phyloP scores from a whole-genome alignment of 2,113 vertebrate genomes.

The Butorides virescens region DNA sequence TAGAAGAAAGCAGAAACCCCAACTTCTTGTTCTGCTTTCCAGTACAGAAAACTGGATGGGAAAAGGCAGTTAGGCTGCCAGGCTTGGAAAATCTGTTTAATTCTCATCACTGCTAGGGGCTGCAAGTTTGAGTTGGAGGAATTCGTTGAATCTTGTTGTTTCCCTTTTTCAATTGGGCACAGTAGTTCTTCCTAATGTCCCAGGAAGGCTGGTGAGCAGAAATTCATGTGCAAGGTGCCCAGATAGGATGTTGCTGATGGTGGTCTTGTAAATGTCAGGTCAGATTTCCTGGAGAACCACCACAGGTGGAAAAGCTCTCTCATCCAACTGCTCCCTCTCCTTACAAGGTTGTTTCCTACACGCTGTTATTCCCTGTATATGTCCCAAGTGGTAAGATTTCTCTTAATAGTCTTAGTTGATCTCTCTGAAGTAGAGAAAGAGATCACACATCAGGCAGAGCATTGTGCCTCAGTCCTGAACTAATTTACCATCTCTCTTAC shows the following conservation, averaged over 20 bases:
- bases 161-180: background rate
- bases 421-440: background rate
- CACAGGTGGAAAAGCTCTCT: background rate
- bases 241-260: background rate
- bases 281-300: background rate
- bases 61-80: background rate
- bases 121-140: background rate
- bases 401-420: background rate
- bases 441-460: background rate
- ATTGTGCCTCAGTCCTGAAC: background rate
- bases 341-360: background rate
- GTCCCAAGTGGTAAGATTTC: background rate
- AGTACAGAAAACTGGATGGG: background rate
- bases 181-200: background rate
- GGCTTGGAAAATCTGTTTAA: background rate
- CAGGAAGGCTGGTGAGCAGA: background rate
- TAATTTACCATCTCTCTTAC: background rate
- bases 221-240: background rate
- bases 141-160: background rate
- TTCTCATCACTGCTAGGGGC: background rate
- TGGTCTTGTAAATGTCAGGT: background rate
- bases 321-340: background rate
- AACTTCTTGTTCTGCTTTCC: background rate
- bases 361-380: background rate
- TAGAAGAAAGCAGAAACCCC: accelerated